Evolutionary conservation across 2,888 invertebrate genomes (phyloP).

Genomic region (Drosophila affinis): DNA sequence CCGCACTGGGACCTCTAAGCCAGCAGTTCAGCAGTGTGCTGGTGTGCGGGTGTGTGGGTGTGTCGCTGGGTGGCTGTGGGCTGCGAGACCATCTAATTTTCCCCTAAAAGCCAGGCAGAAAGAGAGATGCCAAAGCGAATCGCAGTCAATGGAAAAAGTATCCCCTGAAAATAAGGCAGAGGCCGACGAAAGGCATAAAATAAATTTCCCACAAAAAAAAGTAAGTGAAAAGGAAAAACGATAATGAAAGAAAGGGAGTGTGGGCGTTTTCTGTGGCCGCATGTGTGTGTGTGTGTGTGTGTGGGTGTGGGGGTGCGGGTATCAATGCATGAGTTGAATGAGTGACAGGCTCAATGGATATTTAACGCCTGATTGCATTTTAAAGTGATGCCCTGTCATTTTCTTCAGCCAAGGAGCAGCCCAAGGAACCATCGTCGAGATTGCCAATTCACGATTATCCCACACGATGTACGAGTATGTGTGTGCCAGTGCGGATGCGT

Average conservation of each 20-base stretch:
- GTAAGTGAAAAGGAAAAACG: constrained; percentile 33
- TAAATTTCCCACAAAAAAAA: constrained; percentile 40
- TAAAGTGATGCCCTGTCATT: constrained; percentile 63
- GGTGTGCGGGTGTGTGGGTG: background rate
- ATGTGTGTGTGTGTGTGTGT: background rate
- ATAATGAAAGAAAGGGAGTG: constrained; percentile 42
- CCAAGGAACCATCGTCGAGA: constrained; percentile 47
- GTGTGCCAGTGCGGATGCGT: constrained; percentile 32
- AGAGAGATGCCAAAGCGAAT: constrained; percentile 19
- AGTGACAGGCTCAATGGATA: constrained; percentile 62
- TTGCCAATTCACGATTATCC: constrained; percentile 40
- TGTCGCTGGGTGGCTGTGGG: background rate
- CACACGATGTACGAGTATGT: constrained; percentile 21
- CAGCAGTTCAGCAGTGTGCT: background rate
- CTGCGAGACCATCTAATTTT: constrained; percentile 34
- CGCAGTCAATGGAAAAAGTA: constrained; percentile 38
- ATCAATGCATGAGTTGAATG: constrained; percentile 52
- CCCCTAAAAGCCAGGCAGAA: constrained; percentile 9
- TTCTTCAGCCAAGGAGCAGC: constrained; percentile 14
- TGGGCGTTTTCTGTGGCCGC: constrained; percentile 1
- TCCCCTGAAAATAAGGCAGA: constrained; percentile 50
- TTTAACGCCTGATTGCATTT: constrained; percentile 71
- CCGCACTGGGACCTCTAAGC: constrained; percentile 36
- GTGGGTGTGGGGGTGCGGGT: constrained; percentile 20
- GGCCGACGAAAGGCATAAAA: constrained; percentile 50